Conservation (phyloP, 1,140 invertebrate species). For the Chrysomallon squamiferum region DNA sequence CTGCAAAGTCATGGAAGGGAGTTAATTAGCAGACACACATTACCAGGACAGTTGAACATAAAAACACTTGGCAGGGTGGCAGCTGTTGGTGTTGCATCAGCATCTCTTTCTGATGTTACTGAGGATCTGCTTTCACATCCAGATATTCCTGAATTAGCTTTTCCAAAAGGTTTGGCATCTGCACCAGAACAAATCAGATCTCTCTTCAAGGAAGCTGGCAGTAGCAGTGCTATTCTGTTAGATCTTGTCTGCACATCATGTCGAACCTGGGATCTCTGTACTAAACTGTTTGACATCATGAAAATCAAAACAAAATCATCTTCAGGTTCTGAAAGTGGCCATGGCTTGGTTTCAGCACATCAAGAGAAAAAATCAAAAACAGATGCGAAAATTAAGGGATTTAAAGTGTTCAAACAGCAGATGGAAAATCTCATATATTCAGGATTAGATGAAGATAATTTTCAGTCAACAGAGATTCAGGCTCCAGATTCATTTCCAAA, state of each 20-base stretch:
- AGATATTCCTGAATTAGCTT: slow-evolving; percentile 33
- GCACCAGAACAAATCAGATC: slow-evolving; percentile 23
- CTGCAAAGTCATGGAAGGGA: slow-evolving; percentile 26
- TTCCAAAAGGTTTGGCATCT: slow-evolving; percentile 15
- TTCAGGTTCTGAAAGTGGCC: neutral
- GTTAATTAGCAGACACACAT: neutral
- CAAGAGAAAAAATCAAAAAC: neutral
- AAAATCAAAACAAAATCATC: slow-evolving; percentile 25
- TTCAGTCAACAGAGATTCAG: neutral
- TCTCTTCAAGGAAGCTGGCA: slow-evolving; percentile 37
- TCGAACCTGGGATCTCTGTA: slow-evolving; percentile 48
- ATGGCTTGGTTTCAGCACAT: neutral
- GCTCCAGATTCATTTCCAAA: neutral
- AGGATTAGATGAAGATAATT: neutral
- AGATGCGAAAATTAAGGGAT: slow-evolving; percentile 18
- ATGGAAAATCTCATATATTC: slow-evolving; percentile 27
- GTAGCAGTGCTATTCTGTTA: slow-evolving; percentile 42
- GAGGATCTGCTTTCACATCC: slow-evolving; percentile 50
- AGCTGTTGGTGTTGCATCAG: slow-evolving; percentile 52
- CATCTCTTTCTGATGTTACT: slow-evolving; percentile 43
- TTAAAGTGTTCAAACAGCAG: slow-evolving; percentile 19
- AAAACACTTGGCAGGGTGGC: slow-evolving; percentile 47
- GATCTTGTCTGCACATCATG: slow-evolving; percentile 51
- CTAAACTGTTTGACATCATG: slow-evolving; percentile 45
- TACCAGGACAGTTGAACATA: slow-evolving; percentile 36